Evolutionary conservation across 2,113 vertebrate species (phyloP), one percentile per base, ranked within the genome.

Genomic region (Hypomesus transpacificus): DNA sequence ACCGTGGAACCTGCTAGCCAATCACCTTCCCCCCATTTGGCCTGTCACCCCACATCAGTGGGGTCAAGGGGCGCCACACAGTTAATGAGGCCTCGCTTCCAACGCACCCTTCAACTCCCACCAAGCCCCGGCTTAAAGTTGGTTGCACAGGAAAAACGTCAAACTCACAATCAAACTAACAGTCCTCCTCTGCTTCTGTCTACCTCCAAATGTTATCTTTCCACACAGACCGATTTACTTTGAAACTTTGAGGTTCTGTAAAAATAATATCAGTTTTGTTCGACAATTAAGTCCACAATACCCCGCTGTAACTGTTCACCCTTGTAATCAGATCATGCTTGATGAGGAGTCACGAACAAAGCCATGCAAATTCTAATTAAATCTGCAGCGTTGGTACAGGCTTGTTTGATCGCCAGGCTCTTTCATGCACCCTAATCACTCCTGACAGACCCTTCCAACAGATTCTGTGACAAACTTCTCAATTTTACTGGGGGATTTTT

Each of bases 381-480:
- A 95, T 95, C 94, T 85, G 94, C 94, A 96, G 92, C 91, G 92
- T 76, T 83, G 95, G 93, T 94, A 92, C 93, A 92, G 89, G 93
- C 91, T 93, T 91, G 94, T 96, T 94, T 95, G 93, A 95, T 94
- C 91, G 91, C 92, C 87, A 90, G 88, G 91, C 88, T 89, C 91
- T 94, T 93, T 94, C 93, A 94, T 94, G 93, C 92, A 92, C 91
- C 92, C 94, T 95, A 96, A 98, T 97, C 92, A 85, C 93, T 95
- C 94, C 94, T 96, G 96, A 98, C 96, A 97, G 95, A 91, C 93
- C 93, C 93, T 94, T 94, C 94, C 93, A 95, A 96, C 95, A 98
- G 95, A 97, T 96, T 98, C 94, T 95, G 95, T 94, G 95, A 95
- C 95, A 97, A 98, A 98, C 93, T 97, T 96, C 92, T 95, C 94